Base-by-base conservation (phyloP, 2,888 invertebrate species). In the Patella depressa region DNA sequence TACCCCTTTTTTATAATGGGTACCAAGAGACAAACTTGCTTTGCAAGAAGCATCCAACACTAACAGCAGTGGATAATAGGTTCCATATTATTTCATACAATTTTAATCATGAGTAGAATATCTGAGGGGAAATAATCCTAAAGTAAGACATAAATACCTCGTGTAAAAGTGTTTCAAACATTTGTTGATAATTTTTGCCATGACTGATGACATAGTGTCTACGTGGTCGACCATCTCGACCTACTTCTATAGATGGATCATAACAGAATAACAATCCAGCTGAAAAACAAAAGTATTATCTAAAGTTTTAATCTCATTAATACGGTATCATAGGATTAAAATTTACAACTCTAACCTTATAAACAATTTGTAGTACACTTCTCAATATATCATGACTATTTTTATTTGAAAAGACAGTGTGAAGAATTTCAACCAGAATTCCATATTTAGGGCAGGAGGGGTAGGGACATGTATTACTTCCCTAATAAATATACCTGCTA, bases 251-350 rank as follows among this genome's bases (percentile, higher is more conserved):
- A 0, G 84, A 84, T 0, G 88, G 88, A 69, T 89, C 87, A 78
- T 85, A 88, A 77, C 87, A 85, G 76, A 88, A 87, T 75, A 89
- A 80, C 53, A 88, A 76, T 2, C 85, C 85, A 76, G 84, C 89
- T 89, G 78, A 15, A 82, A 78, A 71, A 65, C 4, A 78, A 17
- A 69, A 55, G 59, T 71, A 19, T 45, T 45, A 45, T 45, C 45
- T 45, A 0, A 45, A 9, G n/a, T 45, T 73, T 53, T 11, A n/a
- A 73, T n/a, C 53, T 55, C 9, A 73, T 45, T 45, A 45, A 45
- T 45, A 45, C 45, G 9, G 45, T 45, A 45, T 45, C 7, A 34
- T 5, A 71, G 0, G 3, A 71, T 19, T 29, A 71, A 71, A 15
- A 72, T 11, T 53, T 24, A 24, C 11, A 17, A 17, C 29, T 11